Evolutionary conservation across 2,888 invertebrate genomes (phyloP), one percentile per base, ranked within the genome.

Genomic region (Matsumyia berberina): DNA sequence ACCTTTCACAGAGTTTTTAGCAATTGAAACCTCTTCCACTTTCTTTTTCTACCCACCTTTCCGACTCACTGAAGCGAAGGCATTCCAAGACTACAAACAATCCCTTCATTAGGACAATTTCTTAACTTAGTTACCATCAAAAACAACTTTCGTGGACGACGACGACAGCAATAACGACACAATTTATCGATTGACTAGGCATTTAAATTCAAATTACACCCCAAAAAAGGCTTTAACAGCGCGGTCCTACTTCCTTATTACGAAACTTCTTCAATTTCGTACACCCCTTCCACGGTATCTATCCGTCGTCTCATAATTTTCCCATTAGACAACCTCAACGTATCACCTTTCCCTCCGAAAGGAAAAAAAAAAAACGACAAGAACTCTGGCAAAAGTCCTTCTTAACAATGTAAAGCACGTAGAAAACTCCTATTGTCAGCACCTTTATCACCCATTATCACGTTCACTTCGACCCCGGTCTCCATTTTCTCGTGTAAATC

Each of bases 381-480:
- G 24, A 58, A 37, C 11, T 19, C n/a, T 31, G 8, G 31, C n/a
- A 67, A 69, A 46, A 55, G 42, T 55, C 57, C 44, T 46, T 35
- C 39, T 73, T 83, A 64, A 57, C 55, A 74, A 85, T 79, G 83
- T 70, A 57, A 79, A 11, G 79, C 83, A 85, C 83, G 83, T 79
- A 79, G 53, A 51, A 24, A 57, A 69, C 73, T 79, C 69, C 67
- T 67, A 79, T 74, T 85, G 83, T 85, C 83, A 74, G 64, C 73
- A 74, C 73, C 78, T 83, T 78, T 74, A 78, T 78, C 78, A 67
- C 46, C 73, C 79, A 79, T 83, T 83, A 83, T 73, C 67, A 73
- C 73, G 79, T 83, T 57, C 57, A 62, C 72, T 78, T 73, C 7
- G 29, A 58, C 31, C 9, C 51, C 51, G 60, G 15, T 42, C 44